Base-by-base conservation (phyloP, 2,797 vertebrate species). In the Chromobotia macracanthus region DNA sequence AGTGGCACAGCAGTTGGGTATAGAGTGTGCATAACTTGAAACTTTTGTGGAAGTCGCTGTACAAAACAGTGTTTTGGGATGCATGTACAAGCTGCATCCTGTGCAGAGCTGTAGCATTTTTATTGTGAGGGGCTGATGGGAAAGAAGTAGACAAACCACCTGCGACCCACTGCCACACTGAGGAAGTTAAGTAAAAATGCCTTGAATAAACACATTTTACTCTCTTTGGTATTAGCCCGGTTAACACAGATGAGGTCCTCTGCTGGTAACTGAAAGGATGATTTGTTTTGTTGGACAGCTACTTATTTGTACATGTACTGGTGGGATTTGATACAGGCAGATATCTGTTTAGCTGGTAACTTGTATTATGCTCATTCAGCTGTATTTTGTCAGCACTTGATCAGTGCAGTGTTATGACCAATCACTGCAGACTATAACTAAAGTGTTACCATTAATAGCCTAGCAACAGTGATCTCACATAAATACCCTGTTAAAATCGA, bases 51-150 rank as follows among this genome's bases (percentile, higher is more conserved):
- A 86, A 86, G n/a, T 78, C 28, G 13, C 21, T 12, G 38, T 21
- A 44, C 48, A 86, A 84, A n/a, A 82, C 81, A 90, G 92, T 94
- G 91, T 92, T 93, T 93, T 21, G 88, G 87, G 89, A 83, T 60
- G 82, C 75, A 72, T 83, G 77, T 48, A 73, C 63, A 96, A 97
- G 96, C 96, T 97, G 95, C 95, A 96, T 98, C 97, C 96, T 97
- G 96, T 83, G 65, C 23, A 61, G 75, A 82, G 56, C 58, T 58
- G 71, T 19, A 4, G n/a, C 63, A 91, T 90, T 94, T 94, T 93
- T 93, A 95, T 95, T 96, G 95, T 96, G 89, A 92, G 88, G 89
- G 88, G 87, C 87, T 91, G 92, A 92, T 95, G 93, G 94, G 94
- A 96, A 95, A 82, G 87, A 95, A 82, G 87, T 87, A 89, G 94